Percentiles rank a stretch among this genome's conserved stretches.
Evolutionary conservation across 1,140 invertebrate species (phyloP).

Genomic region (Maniola jurtina): DNA sequence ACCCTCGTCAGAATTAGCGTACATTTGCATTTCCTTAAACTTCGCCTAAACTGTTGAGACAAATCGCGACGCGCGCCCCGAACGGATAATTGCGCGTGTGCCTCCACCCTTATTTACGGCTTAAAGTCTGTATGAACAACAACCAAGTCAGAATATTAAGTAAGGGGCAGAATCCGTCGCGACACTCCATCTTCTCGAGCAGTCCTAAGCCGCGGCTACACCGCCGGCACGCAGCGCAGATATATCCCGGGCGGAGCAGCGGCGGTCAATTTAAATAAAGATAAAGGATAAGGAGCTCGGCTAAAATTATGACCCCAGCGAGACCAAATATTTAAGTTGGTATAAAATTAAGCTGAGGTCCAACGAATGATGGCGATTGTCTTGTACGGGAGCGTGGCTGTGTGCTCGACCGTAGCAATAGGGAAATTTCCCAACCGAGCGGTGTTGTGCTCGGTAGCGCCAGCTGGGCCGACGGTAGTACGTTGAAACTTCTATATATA

Average conservation of each 20-base stretch:
- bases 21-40: slow-evolving; percentile 50
- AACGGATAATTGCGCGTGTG: slow-evolving; percentile 32
- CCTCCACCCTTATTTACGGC: slow-evolving; percentile 33
- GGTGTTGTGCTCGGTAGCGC: too few relatives aligned
- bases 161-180: slow-evolving; percentile 3
- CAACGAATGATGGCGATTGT: neutral
- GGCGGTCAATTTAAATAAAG: slow-evolving; percentile 19
- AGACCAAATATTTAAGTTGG: slow-evolving; percentile 14
- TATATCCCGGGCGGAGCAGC: slow-evolving; percentile 8
- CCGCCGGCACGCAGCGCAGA: slow-evolving; percentile 7
- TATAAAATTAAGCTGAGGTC: slow-evolving; percentile 17
- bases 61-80: slow-evolving; percentile 24
- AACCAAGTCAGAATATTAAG: slow-evolving; percentile 36
- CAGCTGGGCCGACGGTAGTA: too few relatives aligned
- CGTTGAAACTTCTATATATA: too few relatives aligned
- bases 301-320: slow-evolving; percentile 11
- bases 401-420: too few relatives aligned
- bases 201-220: slow-evolving; percentile 10
- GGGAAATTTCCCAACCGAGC: too few relatives aligned
- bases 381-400: too few relatives aligned
- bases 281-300: slow-evolving; percentile 18
- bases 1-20: slow-evolving; percentile 38
- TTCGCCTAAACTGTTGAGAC: slow-evolving; percentile 40
- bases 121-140: slow-evolving; percentile 25
- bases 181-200: slow-evolving; percentile 2